Base-by-base conservation (phyloP, 1,140 invertebrate genomes). In the Temnothorax nylanderi region DNA sequence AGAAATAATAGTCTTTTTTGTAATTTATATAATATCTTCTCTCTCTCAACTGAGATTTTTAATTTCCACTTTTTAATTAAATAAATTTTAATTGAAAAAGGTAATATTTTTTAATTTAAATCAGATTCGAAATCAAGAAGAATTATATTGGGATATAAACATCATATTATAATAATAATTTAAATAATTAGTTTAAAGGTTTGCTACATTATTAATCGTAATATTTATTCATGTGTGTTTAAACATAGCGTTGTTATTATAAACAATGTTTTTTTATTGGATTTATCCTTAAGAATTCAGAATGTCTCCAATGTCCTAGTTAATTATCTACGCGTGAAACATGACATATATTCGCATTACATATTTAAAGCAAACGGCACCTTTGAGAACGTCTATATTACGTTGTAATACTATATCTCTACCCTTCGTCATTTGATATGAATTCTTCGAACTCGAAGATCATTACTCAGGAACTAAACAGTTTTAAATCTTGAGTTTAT, bases 351-450 rank as follows among this genome's bases (percentile, higher is more conserved):
- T 26, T 62, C 54, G 54, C 11, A 18, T 84, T 47, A 72, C 21
- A 84, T 84, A 75, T 84, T 84, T 74, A 60, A 47, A 37, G 26
- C 8, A 21, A 60, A 84, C 26, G 5, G n/a, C 54, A 47, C 44
- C 13, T 54, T 82, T 84, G 54, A 32, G 80, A 26, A 75, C 7
- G 0, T 37, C 44, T 47, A 60, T 82, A 58, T 82, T 51, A 60
- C 10, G 13, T 54, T 7, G 54, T 32, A 47, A 56, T 26, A 34
- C 37, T 26, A 75, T 26, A 75, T 47, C 34, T 62, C 1, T 26
- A 26, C 26, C 4, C 41, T 60, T 82, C 41, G 37, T 60, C 6
- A 74, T 84, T 56, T 62, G 51, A 51, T 44, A 47, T 75, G 49
- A 84, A 75, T 2, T 84, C 34, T 60, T 60, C 18, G 3, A n/a